These are phyloP conservation scores for Lucilia cuprina DNA, from an alignment of 1,140 invertebrate species.

Conservation along the genomic window DNA sequence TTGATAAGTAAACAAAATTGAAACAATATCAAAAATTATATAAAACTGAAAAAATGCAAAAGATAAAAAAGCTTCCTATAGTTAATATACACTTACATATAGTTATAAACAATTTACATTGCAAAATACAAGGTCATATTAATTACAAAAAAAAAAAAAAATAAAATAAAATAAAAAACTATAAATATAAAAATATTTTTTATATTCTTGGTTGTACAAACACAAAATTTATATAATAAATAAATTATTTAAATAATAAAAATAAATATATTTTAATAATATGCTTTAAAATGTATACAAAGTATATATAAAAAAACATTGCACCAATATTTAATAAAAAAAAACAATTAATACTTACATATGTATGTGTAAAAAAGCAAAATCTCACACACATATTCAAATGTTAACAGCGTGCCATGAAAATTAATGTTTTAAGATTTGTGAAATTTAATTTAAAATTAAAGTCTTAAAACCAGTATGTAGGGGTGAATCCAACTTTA, in stretches of 20 bases:
- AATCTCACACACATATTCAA: neutral
- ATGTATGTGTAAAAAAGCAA: too few species aligned
- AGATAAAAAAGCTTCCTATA: conserved; percentile 7
- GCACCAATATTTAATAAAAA: neutral
- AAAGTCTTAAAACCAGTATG: too few species aligned
- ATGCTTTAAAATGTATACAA: conserved; percentile 1
- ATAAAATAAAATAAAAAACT: too few species aligned
- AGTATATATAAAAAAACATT: neutral
- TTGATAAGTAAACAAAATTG: neutral
- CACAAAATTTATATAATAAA: neutral
- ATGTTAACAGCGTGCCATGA: too few species aligned
- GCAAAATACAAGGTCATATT: neutral
- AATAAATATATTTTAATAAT: conserved; percentile 14
- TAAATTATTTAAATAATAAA: neutral
- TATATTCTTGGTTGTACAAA: conserved; percentile 7
- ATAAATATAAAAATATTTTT: neutral
- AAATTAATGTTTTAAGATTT: too few species aligned
- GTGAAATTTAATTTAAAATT: too few species aligned
- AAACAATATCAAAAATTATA: neutral
- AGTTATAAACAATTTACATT: neutral
- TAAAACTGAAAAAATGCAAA: neutral
- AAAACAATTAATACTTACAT: neutral
- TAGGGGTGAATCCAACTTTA: too few species aligned
- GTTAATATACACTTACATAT: neutral
- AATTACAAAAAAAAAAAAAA: neutral